Evolutionary conservation across 1,140 invertebrate genomes (phyloP).

Genomic region (Wasmannia auropunctata): DNA sequence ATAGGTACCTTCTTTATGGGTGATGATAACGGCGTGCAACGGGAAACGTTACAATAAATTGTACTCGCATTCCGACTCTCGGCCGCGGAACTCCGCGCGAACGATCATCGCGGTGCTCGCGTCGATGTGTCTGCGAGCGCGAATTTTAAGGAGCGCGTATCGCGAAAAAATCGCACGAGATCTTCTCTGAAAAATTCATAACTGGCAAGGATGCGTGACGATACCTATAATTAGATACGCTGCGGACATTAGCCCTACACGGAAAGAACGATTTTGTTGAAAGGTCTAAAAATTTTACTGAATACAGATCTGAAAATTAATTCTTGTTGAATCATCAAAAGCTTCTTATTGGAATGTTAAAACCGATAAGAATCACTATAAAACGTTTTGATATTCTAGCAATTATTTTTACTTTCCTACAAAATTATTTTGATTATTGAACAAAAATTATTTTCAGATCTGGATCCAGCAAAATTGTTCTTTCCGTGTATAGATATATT

Average conservation of each 20-base stretch:
- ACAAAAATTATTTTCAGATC: too few species aligned
- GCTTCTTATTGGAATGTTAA: too few species aligned
- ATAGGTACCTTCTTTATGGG: slow-evolving; percentile 16
- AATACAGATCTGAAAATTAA: too few species aligned
- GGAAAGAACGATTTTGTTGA: too few species aligned
- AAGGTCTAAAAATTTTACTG: too few species aligned
- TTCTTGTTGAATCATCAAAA: too few species aligned
- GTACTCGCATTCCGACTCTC: slow-evolving; percentile 20
- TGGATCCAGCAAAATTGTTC: too few species aligned
- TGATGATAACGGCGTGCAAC: slow-evolving; percentile 18
- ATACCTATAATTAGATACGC: background rate
- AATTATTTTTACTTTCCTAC: too few species aligned
- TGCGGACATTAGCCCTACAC: too few species aligned
- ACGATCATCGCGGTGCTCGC: background rate
- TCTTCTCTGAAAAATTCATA: background rate
- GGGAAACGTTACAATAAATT: slow-evolving; percentile 32
- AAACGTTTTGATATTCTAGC: too few species aligned
- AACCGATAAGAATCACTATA: too few species aligned
- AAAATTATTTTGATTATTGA: too few species aligned
- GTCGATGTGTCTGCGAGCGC: background rate
- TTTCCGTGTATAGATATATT: background rate
- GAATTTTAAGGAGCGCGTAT: background rate
- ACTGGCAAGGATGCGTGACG: background rate
- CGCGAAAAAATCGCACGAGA: background rate
- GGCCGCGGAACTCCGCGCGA: background rate